Percentiles rank a stretch among this genome's conserved stretches.
Conservation (phyloP, 2,113 vertebrate genomes). For the Cisticola juncidis region DNA sequence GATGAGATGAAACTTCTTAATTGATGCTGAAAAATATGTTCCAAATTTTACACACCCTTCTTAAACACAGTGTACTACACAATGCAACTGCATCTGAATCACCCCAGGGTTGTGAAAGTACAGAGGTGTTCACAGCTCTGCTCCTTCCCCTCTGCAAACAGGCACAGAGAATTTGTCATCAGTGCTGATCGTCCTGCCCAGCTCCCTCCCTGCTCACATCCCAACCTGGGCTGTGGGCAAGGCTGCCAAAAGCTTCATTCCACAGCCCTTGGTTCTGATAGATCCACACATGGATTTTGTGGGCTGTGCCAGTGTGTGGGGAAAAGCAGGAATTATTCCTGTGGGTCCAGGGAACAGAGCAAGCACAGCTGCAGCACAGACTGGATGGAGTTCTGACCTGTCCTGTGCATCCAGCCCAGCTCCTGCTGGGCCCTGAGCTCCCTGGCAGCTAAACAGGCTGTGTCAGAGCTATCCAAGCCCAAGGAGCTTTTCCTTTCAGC, state of each 20-base stretch:
- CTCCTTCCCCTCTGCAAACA: not conserved
- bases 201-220: not conserved
- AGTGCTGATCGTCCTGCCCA: not conserved
- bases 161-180: not conserved
- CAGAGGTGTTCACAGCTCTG: not conserved
- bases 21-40: not conserved
- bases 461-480: not conserved
- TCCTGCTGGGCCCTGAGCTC: not conserved
- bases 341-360: not conserved
- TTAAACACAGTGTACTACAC: not conserved
- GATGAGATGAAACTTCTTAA: not conserved
- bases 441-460: not conserved
- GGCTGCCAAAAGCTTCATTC: not conserved
- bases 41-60: slow-evolving; percentile 18
- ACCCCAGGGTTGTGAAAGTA: not conserved
- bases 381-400: not conserved
- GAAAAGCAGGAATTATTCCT: not conserved
- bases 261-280: not conserved
- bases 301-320: not conserved
- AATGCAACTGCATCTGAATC: not conserved
- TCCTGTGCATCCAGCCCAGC: not conserved
- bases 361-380: not conserved
- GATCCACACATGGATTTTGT: not conserved
- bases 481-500: not conserved
- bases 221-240: not conserved